A percentile compares a stretch with the other conserved stretches of the same genome.
Evolutionary conservation across 2,797 vertebrate genomes (phyloP).

Genomic region (Bufotes viridis): DNA sequence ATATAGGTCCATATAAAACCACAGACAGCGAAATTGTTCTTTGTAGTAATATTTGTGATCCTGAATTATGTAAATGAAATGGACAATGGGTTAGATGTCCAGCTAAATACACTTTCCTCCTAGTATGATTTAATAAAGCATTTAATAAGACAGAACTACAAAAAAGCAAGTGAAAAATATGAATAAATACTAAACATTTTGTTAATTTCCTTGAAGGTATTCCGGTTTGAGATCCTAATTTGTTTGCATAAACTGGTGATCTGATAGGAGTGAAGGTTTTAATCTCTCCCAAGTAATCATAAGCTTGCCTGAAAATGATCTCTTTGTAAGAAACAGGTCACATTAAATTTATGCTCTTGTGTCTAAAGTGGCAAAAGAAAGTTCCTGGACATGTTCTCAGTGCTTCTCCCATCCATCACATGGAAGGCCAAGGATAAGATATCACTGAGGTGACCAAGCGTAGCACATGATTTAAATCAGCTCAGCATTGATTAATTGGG

Average conservation of each 20-base stretch:
- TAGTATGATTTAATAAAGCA: too few species aligned
- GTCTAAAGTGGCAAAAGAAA: slow-evolving; percentile 67
- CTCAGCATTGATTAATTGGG: slow-evolving; percentile 81
- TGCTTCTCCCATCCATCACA: slow-evolving; percentile 79
- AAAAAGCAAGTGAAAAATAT: not conserved
- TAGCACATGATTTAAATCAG: slow-evolving; percentile 82
- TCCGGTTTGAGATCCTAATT: not conserved
- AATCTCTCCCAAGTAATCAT: slow-evolving; percentile 42
- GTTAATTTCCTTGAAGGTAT: not conserved
- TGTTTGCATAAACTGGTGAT: slow-evolving; percentile 23
- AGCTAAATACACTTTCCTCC: too few species aligned
- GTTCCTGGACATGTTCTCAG: slow-evolving; percentile 37
- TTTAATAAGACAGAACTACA: too few species aligned
- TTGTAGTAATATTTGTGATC: too few species aligned
- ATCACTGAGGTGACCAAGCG: slow-evolving; percentile 82
- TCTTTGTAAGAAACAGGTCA: slow-evolving; percentile 77
- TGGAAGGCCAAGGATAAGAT: slow-evolving; percentile 74
- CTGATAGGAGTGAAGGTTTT: slow-evolving; percentile 14
- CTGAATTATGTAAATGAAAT: too few species aligned
- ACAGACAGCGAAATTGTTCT: too few species aligned
- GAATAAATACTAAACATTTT: not conserved
- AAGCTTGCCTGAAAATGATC: slow-evolving; percentile 83
- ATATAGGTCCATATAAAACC: too few species aligned
- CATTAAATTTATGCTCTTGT: slow-evolving; percentile 80
- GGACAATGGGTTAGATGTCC: too few species aligned